phyloP scores from a whole-genome alignment of 2,888 invertebrate genomes.

The Leptothorax acervorum region DNA sequence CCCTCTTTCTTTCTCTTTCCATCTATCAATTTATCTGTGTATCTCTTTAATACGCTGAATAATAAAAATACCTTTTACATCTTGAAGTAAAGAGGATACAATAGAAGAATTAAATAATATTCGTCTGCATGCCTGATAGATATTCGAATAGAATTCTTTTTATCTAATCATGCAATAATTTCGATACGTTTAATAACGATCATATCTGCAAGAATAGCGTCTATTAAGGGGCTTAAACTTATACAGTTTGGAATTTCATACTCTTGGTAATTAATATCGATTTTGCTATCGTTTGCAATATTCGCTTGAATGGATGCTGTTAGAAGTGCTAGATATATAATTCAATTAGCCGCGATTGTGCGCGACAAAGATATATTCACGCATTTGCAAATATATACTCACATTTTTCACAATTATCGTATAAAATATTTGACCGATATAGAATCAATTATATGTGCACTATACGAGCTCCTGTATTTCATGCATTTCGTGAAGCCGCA shows the following conservation, averaged over 20 bases:
- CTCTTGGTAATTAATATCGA: not conserved
- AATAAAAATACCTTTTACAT: conserved; percentile 5
- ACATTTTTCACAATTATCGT: conserved; percentile 6
- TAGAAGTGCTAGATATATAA: not conserved
- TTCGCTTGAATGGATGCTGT: conserved; percentile 1
- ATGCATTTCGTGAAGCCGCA: not conserved
- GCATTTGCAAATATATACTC: not conserved
- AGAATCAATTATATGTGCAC: not conserved
- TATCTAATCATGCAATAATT: not conserved
- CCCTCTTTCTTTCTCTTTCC: not conserved
- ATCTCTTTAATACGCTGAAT: not conserved
- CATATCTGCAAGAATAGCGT: not conserved
- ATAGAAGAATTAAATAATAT: not conserved
- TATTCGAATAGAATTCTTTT: not conserved
- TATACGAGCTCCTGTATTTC: not conserved
- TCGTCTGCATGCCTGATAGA: not conserved
- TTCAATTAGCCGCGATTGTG: conserved; percentile 17
- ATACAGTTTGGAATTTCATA: conserved; percentile 3
- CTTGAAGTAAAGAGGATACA: not conserved
- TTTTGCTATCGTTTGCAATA: not conserved
- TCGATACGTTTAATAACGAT: not conserved
- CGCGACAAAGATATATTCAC: not conserved
- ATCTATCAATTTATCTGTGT: not conserved
- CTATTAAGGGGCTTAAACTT: not conserved
- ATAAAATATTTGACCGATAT: not conserved